Percentiles rank a stretch among this genome's conserved stretches.
Evolutionary conservation across 2,113 vertebrate genomes (phyloP).

Genomic region (Xenus cinereus): DNA sequence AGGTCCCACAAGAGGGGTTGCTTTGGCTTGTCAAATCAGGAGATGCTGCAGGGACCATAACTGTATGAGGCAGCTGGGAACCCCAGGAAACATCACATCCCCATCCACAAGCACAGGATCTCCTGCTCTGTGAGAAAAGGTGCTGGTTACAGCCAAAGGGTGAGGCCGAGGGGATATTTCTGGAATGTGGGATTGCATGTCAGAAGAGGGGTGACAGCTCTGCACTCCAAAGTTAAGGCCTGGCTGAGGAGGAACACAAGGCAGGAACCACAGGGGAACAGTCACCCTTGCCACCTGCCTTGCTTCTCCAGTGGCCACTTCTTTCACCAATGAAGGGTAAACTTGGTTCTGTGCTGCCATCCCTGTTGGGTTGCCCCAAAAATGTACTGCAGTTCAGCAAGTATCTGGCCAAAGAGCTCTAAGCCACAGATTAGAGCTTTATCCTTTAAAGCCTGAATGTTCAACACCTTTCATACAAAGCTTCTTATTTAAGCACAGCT

Average conservation of each 20-base stretch:
- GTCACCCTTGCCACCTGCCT: neutral
- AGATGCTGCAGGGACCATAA: neutral
- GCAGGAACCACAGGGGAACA: neutral
- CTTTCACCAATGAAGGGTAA: neutral
- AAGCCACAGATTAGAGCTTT: neutral
- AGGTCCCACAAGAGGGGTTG: too few species aligned
- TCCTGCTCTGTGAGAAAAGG: neutral
- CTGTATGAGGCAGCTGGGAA: rapidly evolving
- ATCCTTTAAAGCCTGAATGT: neutral
- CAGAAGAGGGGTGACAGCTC: neutral
- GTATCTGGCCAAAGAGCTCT: neutral
- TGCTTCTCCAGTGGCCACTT: neutral
- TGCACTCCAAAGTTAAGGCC: neutral
- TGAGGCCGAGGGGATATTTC: neutral
- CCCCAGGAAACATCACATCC: neutral
- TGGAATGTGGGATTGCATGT: rapidly evolving
- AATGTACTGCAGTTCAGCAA: neutral
- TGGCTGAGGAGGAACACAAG: neutral
- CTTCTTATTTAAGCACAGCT: neutral
- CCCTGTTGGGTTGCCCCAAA: neutral
- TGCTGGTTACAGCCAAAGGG: neutral
- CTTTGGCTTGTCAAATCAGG: neutral
- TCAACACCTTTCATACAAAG: neutral
- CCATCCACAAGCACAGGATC: neutral
- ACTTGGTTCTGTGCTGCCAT: neutral